Evolutionary conservation across 2,888 invertebrate genomes (phyloP), one percentile per base, ranked within the genome.

Genomic region (Flexamia atlantica): DNA sequence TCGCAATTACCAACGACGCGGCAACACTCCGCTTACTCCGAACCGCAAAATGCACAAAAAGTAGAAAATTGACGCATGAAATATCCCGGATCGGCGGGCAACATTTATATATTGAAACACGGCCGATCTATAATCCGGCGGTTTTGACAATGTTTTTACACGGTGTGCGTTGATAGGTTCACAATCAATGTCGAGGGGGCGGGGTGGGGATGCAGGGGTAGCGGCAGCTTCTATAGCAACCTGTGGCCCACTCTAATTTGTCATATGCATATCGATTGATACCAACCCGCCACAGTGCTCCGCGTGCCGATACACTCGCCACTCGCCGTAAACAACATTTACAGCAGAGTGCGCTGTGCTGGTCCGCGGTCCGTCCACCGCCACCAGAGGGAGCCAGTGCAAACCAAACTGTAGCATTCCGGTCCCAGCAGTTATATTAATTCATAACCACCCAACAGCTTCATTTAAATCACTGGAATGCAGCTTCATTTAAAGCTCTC

Each of bases 251-350:
- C 36, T 64, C 68, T 82, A 82, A 82, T 82, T 82, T 82, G 82
- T 82, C 82, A 82, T 82, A 72, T 82, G 50, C 72, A 50, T 82
- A 82, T 82, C 81, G 81, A 82, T 70, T 70, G 42, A 68, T 23
- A 23, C 42, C 23, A 9, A 7, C 5, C 20, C 23, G 42, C 68
- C n/a, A 30, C 68, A 32, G 30, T 32, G 17, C 7, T 46, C 7
- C 60, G 23, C 60, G 32, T 68, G 14, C 72, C 72, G 72, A 74
- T 74, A 74, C 72, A 42, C n/a, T 74, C 32, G 25, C 28, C 23
- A 20, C 32, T n/a, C 1, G n/a, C 40, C 25, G 72, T 72, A 40
- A 72, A 72, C 40, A 72, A 72, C 36, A 72, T 72, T 40, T 72
- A 23, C 23, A n/a, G 9, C 30, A 14, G 30, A n/a, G 30, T 20